A percentile compares a stretch with the other conserved stretches of the same genome.
These are phyloP conservation scores for Dolichopus griseipennis DNA, from an alignment of 2,888 invertebrate genomes.

Conservation along the genomic window DNA sequence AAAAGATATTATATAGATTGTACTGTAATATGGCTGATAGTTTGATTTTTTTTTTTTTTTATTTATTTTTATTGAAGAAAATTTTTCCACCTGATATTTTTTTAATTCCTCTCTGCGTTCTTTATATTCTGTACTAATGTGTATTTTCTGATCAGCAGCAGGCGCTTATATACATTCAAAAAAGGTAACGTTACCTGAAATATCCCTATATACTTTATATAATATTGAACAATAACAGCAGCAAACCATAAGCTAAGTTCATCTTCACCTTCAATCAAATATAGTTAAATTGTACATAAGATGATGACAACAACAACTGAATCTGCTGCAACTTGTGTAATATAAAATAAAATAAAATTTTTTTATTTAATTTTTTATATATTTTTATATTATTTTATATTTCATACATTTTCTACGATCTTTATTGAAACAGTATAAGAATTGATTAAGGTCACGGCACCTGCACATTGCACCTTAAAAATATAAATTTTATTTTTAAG, in stretches of 20 bases:
- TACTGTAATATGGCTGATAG: too few species aligned
- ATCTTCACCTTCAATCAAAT: too few species aligned
- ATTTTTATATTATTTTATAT: not conserved
- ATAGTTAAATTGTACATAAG: too few species aligned
- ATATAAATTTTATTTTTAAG: too few species aligned
- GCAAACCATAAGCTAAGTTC: too few species aligned
- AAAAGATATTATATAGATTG: too few species aligned
- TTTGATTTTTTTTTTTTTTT: too few species aligned
- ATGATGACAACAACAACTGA: too few species aligned
- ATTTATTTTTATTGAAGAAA: not conserved
- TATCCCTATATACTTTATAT: not conserved
- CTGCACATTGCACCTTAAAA: not conserved
- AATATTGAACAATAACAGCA: too few species aligned
- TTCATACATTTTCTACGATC: slow-evolving; percentile 1
- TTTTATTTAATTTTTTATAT: not conserved
- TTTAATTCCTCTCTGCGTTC: too few species aligned
- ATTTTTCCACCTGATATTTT: not conserved
- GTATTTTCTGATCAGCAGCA: not conserved
- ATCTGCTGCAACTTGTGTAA: not conserved
- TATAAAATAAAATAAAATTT: too few species aligned
- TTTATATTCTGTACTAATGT: too few species aligned
- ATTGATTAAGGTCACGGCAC: slow-evolving; percentile 10
- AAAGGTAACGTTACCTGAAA: not conserved
- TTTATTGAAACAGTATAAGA: slow-evolving; percentile 9
- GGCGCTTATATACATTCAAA: not conserved